Base-by-base conservation (phyloP, 2,113 vertebrate genomes). In the Diadophis punctatus region DNA sequence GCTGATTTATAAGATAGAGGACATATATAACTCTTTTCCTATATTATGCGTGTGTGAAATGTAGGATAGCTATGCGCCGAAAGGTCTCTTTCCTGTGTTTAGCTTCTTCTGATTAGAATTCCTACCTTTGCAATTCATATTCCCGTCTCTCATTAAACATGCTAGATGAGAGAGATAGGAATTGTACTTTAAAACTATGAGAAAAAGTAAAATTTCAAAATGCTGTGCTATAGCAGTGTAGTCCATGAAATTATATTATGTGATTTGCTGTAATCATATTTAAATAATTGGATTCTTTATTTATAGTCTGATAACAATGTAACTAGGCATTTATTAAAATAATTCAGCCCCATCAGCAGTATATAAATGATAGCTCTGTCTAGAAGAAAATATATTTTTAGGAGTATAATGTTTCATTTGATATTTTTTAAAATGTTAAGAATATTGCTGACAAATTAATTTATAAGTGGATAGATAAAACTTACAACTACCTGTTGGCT, bases 381-480 rank as follows among this genome's bases (percentile, higher is more conserved):
- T 93, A 93, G 93, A 89, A 93, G 95, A 95, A 94, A 97, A 91
- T 93, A 95, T 95, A 96, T 95, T 87, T 95, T 91, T 94, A 91
- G 49, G 52, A 93, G 46, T 68, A 92, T 94, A 92, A 16, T 91
- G 90, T 92, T 96, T 94, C 93, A 94, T 88, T 94, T 48, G 3
- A 60, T 93, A 87, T 96, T 94, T 96, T 93, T 95, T 52, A 92
- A 96, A 95, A 96, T 95, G 93, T 93, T 95, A 95, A 94, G 92
- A 68, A 91, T 95, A 93, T 93, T 93, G 93, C 88, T 94, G 88
- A 84, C 87, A 94, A 95, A 96, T 84, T 85, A 93, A 48, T 74
- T 93, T 94, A 93, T 95, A 94, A 94, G 95, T 95, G 94, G 95
- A 93, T 55, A 53, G 60, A 94, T 96, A 56, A 93, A 97, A 95